Percentiles rank a stretch among this genome's conserved stretches.
phyloP scores from a whole-genome alignment of 2,113 vertebrate genomes.

The Mirounga angustirostris region DNA sequence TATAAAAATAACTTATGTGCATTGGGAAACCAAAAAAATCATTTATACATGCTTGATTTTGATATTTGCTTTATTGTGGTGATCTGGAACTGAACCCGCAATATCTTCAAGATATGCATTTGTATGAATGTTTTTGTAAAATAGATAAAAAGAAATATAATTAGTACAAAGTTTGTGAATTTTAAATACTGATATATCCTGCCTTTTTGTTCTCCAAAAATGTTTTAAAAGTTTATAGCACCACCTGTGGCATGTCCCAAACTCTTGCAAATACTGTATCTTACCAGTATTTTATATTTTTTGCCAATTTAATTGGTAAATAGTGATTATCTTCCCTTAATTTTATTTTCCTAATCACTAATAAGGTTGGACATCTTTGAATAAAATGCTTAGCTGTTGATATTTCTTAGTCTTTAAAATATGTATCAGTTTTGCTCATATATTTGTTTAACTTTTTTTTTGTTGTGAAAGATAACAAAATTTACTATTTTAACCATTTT shows the following conservation, averaged over 20 bases:
- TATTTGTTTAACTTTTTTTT: background rate
- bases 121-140: background rate
- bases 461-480: background rate
- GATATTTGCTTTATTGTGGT: background rate
- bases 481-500: background rate
- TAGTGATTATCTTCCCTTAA: background rate
- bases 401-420: slow-evolving; percentile 25
- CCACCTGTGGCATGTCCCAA: background rate
- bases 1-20: background rate
- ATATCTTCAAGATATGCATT: background rate
- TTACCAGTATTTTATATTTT: slow-evolving; percentile 6
- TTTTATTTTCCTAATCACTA: background rate
- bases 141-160: background rate
- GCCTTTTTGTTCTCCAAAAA: background rate
- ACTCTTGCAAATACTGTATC: background rate
- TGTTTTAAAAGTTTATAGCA: background rate
- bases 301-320: background rate
- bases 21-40: background rate
- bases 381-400: background rate
- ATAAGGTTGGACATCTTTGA: background rate
- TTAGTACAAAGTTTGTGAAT: background rate
- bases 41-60: background rate
- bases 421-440: background rate
- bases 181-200: background rate
- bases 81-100: background rate